Conservation (phyloP, 2,797 vertebrate species). For the Melanotaenia boesemani region DNA sequence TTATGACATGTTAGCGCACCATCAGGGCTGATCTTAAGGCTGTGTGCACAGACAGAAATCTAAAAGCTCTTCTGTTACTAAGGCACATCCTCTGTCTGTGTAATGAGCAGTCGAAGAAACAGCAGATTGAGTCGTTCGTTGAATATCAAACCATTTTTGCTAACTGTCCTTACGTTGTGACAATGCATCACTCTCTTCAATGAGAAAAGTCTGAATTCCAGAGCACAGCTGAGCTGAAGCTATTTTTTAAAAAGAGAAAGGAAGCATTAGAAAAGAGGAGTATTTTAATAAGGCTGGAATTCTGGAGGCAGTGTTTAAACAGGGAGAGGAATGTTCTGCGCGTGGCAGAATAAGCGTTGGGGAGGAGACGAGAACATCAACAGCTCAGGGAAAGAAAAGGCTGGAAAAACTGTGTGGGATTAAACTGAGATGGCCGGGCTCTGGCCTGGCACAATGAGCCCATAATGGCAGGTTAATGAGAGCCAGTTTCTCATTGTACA, state of each 20-base stretch:
- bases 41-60: background rate
- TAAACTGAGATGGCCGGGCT: constrained; percentile 47
- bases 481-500: constrained; percentile 10
- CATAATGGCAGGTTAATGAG: constrained; percentile 19
- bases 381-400: constrained; percentile 51
- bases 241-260: constrained; percentile 1
- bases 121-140: background rate
- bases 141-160: constrained; percentile 1
- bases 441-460: constrained; percentile 12
- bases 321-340: constrained; percentile 81
- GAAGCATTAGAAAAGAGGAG: constrained; percentile 50
- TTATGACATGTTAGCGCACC: background rate
- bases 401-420: constrained; percentile 63
- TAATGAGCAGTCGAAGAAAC: background rate
- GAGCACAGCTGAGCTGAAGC: constrained; percentile 40
- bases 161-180: constrained; percentile 26
- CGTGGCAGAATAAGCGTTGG: constrained; percentile 68
- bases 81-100: background rate
- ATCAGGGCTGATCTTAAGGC: background rate
- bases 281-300: constrained; percentile 76
- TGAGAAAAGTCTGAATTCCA: constrained; percentile 65
- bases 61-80: background rate
- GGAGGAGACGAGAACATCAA: constrained; percentile 62
- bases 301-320: constrained; percentile 81
- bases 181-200: constrained; percentile 33